Conservation (phyloP, 2,888 invertebrate genomes). For the Leucophora obtusa region DNA sequence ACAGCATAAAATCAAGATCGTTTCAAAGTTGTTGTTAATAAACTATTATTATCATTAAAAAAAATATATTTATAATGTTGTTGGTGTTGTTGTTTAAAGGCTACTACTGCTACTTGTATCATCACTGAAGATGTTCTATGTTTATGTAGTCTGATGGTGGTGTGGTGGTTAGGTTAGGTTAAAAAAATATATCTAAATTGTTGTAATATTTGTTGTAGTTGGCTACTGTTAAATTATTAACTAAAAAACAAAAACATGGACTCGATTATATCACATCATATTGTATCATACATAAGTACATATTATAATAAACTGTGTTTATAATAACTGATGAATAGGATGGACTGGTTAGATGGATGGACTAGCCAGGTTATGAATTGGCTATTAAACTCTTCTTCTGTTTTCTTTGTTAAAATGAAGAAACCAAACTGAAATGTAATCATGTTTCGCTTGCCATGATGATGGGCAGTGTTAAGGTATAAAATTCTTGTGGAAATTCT, state of each 20-base stretch:
- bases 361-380: conserved; percentile 56
- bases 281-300: conserved; percentile 7
- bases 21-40: conserved; percentile 59
- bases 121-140: conserved; percentile 5
- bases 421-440: conserved; percentile 48
- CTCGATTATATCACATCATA: conserved; percentile 57
- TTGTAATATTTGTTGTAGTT: conserved; percentile 62
- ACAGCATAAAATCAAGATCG: neutral
- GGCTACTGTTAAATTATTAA: conserved; percentile 66
- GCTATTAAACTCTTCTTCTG: conserved; percentile 53
- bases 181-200: conserved; percentile 38
- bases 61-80: no score
- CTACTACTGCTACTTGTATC: conserved; percentile 11
- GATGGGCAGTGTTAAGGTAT: conserved; percentile 1
- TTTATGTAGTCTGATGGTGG: neutral
- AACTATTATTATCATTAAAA: conserved; percentile 65
- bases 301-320: conserved; percentile 6
- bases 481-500: conserved; percentile 71
- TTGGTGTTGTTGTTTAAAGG: conserved; percentile 28
- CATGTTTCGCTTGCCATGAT: conserved; percentile 37
- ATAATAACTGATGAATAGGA: conserved; percentile 18
- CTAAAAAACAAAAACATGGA: conserved; percentile 24
- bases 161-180: neutral
- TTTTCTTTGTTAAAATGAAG: neutral
- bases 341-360: conserved; percentile 3